Percentiles rank a stretch among this genome's conserved stretches.
These are phyloP conservation scores for Spodoptera exigua DNA, from an alignment of 2,888 invertebrate genomes.

Conservation along the genomic window DNA sequence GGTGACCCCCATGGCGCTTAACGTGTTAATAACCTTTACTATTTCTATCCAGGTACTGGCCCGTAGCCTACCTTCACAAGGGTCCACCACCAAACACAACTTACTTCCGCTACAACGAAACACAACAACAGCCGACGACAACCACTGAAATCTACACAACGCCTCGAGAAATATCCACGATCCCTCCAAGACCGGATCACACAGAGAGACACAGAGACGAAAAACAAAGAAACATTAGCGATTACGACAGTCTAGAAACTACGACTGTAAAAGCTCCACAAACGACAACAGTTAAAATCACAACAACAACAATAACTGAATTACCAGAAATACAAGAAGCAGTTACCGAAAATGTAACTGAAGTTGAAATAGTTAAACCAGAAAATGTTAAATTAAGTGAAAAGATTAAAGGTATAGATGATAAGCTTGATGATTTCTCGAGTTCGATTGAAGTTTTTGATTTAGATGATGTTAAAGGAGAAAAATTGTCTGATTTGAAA, in stretches of 20 bases:
- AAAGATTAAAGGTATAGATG: slow-evolving; percentile 81
- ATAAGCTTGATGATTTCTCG: slow-evolving; percentile 81
- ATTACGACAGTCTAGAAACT: slow-evolving; percentile 60
- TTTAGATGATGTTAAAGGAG: slow-evolving; percentile 79
- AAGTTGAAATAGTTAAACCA: slow-evolving; percentile 65
- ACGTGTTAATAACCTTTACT: neutral
- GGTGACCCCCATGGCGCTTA: no score
- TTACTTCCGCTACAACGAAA: slow-evolving; percentile 82
- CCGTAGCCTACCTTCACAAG: slow-evolving; percentile 94
- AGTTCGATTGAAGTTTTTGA: slow-evolving; percentile 83
- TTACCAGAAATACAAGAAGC: slow-evolving; percentile 55
- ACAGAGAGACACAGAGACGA: slow-evolving; percentile 71
- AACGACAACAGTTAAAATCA: slow-evolving; percentile 26
- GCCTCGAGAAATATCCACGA: slow-evolving; percentile 31
- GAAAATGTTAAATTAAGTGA: slow-evolving; percentile 67
- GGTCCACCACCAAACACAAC: slow-evolving; percentile 94
- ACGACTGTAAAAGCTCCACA: slow-evolving; percentile 43
- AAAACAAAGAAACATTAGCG: slow-evolving; percentile 74
- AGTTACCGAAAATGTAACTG: slow-evolving; percentile 66
- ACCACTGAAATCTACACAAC: slow-evolving; percentile 50
- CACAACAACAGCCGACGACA: slow-evolving; percentile 55
- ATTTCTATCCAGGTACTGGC: slow-evolving; percentile 90
- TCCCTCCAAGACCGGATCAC: slow-evolving; percentile 45
- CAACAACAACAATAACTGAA: slow-evolving; percentile 52
- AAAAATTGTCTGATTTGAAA: slow-evolving; percentile 77